Conservation (phyloP, 2,113 vertebrate genomes). For the Halcyon malimbica region DNA sequence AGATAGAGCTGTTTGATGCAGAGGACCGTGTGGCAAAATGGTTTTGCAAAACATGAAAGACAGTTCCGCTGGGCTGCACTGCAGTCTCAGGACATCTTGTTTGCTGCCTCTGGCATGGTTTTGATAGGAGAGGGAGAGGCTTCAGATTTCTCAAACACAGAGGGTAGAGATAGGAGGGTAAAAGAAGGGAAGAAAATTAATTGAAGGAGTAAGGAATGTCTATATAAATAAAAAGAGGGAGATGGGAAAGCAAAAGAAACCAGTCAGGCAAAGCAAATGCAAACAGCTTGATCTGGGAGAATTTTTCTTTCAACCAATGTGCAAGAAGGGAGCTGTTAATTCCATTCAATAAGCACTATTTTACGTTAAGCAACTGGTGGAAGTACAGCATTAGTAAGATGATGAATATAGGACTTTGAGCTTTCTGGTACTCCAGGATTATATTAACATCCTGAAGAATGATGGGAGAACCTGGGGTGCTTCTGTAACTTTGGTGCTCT, state of each 20-base stretch:
- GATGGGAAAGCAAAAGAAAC: neutral
- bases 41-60: neutral
- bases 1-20: neutral
- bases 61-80: neutral
- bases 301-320: neutral
- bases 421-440: conserved; percentile 6
- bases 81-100: conserved; percentile 1
- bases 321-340: neutral
- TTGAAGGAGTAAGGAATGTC: neutral
- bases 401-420: neutral
- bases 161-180: neutral
- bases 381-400: conserved; percentile 41
- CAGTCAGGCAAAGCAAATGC: conserved; percentile 11
- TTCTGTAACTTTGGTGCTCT: neutral
- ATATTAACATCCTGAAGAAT: neutral
- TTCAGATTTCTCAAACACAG: neutral
- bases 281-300: neutral
- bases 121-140: neutral
- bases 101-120: conserved; percentile 6
- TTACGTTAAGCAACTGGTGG: conserved; percentile 27
- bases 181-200: neutral
- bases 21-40: neutral
- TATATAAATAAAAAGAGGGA: neutral
- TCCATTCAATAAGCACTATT: conserved; percentile 12
- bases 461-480: neutral